A percentile compares a stretch with the other conserved stretches of the same genome.
Evolutionary conservation across 2,888 invertebrate species (phyloP).

Genomic region (Oligia latruncula): DNA sequence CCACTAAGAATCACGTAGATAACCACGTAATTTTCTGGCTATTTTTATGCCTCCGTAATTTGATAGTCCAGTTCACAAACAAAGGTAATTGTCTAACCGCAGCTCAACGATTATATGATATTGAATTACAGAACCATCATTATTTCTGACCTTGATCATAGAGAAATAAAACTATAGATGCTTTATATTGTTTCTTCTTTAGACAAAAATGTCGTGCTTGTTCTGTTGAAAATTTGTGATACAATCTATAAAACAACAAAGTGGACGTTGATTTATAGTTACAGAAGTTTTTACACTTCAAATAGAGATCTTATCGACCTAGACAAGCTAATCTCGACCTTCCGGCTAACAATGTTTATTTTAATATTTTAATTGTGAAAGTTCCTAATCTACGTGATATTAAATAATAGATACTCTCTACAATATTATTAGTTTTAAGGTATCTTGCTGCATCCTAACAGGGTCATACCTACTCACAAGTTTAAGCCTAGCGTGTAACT

Average conservation of each 20-base stretch:
- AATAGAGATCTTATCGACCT: slow-evolving; percentile 1
- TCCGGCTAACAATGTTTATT: neutral
- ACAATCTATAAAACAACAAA: slow-evolving; percentile 22
- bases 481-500: no score
- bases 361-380: no score
- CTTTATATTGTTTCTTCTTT: slow-evolving; percentile 22
- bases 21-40: slow-evolving; percentile 13
- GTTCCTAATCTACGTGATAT: no score
- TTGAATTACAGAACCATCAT: slow-evolving; percentile 44
- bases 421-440: no score
- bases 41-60: slow-evolving; percentile 42
- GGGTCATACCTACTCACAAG: no score
- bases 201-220: slow-evolving; percentile 8
- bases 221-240: slow-evolving; percentile 19
- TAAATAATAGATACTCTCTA: no score
- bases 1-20: slow-evolving; percentile 1
- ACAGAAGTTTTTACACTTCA: slow-evolving; percentile 7
- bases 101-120: slow-evolving; percentile 40
- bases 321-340: slow-evolving; percentile 1
- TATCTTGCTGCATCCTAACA: no score
- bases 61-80: slow-evolving; percentile 40
- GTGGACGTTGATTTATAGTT: slow-evolving; percentile 43
- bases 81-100: slow-evolving; percentile 48
- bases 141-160: slow-evolving; percentile 31
- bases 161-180: neutral